Evolutionary conservation across 1,140 invertebrate genomes (phyloP), one percentile per base, ranked within the genome.

Genomic region (Callitettix versicolor): DNA sequence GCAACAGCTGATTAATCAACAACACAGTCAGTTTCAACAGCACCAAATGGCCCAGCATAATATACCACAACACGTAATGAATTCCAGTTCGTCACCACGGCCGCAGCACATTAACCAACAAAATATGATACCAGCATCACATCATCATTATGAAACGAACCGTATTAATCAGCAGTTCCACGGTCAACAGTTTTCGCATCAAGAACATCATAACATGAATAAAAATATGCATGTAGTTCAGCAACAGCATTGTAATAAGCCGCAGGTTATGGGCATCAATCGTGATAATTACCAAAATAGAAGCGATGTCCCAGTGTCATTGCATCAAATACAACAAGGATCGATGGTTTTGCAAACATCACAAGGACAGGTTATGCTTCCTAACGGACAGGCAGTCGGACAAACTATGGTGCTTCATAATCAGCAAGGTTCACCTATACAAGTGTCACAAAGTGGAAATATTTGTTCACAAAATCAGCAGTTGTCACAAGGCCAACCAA

Each of bases 201-300:
- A 59, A 61, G 53, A 64, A 64, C 63, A 65, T 9, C 67, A 70
- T 42, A 76, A 76, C 41, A 69, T 77, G 14, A 62, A 30, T 22
- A 43, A 47, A 36, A 17, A 6, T 5, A 38, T 51, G 48, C 48
- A 51, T 12, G 34, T 40, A 5, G 14, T 54, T 30, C n/a, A 17
- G n/a, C 53, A 54, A 46, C 53, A 55, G 24, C 43, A 55, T 20
- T 55, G 40, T 24, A 21, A 18, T 44, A 22, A 18, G 17, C 42
- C 42, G 12, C 18, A 18, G 18, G 21, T 30, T 30, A 30, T 30
- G 26, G 26, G 26, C 26, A 30, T 30, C 3, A 30, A 30, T 30
- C 26, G 48, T 2, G 48, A 51, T 21, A 38, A 17, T 38, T 51
- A 51, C 18, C 48, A 51, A 36, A 30, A 30, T 30, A 51, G 48